Conservation (phyloP, 1,140 invertebrate species). For the Drosophila parvula region DNA sequence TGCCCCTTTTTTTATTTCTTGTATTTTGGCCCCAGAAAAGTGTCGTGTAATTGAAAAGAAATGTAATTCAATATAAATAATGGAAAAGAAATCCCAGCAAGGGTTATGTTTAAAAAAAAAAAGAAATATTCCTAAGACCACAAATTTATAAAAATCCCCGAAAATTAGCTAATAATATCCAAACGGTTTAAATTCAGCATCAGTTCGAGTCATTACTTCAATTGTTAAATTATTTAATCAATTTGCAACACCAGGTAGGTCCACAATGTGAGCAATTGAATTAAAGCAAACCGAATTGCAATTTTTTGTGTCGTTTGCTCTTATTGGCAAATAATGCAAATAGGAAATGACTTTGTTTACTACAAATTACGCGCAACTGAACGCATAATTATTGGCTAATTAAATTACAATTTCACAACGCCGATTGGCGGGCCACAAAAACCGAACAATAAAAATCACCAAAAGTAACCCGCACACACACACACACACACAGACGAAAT, state of each 20-base stretch:
- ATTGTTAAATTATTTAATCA: conserved; percentile 9
- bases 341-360: conserved; percentile 52
- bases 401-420: conserved; percentile 58
- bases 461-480: background rate
- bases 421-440: conserved; percentile 12
- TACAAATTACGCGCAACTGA: conserved; percentile 50
- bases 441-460: conserved; percentile 22
- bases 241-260: background rate
- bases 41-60: conserved; percentile 65
- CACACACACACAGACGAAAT: background rate
- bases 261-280: conserved; percentile 32
- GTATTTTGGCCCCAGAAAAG: conserved; percentile 22
- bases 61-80: conserved; percentile 33
- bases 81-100: background rate
- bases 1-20: conserved; percentile 18
- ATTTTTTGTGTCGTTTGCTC: conserved; percentile 2
- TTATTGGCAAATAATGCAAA: conserved; percentile 47
- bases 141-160: background rate
- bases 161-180: background rate
- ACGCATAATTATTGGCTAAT: conserved; percentile 68
- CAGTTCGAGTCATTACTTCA: background rate
- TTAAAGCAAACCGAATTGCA: conserved; percentile 13
- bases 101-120: background rate
- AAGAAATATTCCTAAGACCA: background rate
- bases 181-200: background rate